Conservation (phyloP, 2,113 vertebrate genomes). For the Paradisaea rubra region DNA sequence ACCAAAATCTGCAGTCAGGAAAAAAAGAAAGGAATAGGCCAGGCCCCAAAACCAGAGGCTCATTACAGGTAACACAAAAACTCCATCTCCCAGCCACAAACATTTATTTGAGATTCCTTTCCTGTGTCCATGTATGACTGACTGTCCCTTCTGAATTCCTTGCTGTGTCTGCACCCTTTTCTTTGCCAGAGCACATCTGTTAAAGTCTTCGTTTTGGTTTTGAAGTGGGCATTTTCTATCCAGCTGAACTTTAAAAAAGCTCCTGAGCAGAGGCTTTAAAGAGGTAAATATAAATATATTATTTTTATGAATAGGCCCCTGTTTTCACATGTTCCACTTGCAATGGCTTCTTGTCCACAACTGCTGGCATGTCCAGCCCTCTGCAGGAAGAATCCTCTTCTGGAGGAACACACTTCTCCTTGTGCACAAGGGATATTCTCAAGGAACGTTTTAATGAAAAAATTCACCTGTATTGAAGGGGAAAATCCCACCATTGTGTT, state of each 20-base stretch:
- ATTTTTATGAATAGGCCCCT: slow-evolving; percentile 57
- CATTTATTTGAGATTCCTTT: slow-evolving; percentile 26
- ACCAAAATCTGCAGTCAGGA: background rate
- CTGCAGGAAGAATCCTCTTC: background rate
- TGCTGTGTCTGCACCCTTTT: slow-evolving; percentile 25
- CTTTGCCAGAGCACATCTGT: slow-evolving; percentile 56
- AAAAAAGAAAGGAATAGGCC: background rate
- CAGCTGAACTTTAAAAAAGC: slow-evolving; percentile 39
- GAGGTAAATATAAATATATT: slow-evolving; percentile 54
- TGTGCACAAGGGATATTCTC: background rate
- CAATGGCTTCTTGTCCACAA: slow-evolving; percentile 23
- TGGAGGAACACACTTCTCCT: background rate
- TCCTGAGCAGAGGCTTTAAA: slow-evolving; percentile 30
- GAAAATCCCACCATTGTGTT: background rate
- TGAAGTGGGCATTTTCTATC: slow-evolving; percentile 43
- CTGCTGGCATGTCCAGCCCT: background rate
- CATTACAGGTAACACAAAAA: slow-evolving; percentile 16
- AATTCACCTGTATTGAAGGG: background rate
- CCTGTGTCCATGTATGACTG: background rate
- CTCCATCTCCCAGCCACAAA: background rate
- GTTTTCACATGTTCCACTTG: slow-evolving; percentile 43
- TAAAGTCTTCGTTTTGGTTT: slow-evolving; percentile 50
- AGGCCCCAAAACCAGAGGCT: background rate
- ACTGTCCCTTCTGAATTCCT: slow-evolving; percentile 30
- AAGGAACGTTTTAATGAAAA: background rate